A percentile compares a stretch with the other conserved stretches of the same genome.
Conservation (phyloP, 1,140 invertebrate species). For the Bombus fervidus region DNA sequence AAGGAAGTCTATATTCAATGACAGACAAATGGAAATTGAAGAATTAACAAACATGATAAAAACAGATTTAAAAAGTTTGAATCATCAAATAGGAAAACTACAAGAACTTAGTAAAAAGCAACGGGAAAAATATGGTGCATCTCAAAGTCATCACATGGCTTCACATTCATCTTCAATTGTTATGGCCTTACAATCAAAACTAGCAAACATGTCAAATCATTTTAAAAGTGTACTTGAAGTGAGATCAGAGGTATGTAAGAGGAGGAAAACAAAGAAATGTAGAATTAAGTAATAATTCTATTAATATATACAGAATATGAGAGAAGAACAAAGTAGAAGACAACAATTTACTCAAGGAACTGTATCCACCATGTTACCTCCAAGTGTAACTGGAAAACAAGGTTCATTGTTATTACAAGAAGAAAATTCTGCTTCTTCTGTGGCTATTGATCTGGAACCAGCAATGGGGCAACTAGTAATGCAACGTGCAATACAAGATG, state of each 20-base stretch:
- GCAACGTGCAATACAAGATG: conserved; percentile 90
- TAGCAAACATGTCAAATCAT: conserved; percentile 97
- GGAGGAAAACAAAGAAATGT: not conserved
- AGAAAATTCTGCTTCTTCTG: conserved; percentile 85
- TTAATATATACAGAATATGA: conserved; percentile 90
- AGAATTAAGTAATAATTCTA: not conserved
- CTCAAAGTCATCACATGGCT: conserved; percentile 91
- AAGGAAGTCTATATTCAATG: conserved; percentile 98
- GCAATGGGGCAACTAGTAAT: conserved; percentile 80
- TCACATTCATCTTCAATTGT: conserved; percentile 98
- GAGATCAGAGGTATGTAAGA: conserved; percentile 87
- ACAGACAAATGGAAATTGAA: conserved; percentile 97
- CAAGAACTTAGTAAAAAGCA: conserved; percentile 90
- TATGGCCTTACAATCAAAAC: conserved; percentile 95
- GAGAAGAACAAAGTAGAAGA: conserved; percentile 95
- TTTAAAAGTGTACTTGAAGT: conserved; percentile 95
- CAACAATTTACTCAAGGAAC: conserved; percentile 96
- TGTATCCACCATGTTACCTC: conserved; percentile 87
- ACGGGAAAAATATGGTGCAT: conserved; percentile 81
- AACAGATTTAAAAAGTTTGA: conserved; percentile 96
- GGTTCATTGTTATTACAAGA: conserved; percentile 86
- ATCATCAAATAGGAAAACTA: conserved; percentile 96
- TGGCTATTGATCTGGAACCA: conserved; percentile 89
- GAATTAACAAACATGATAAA: conserved; percentile 99
- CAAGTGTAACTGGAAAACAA: conserved; percentile 87